These are phyloP conservation scores for Lacerta bilineata DNA, from an alignment of 2,797 vertebrate genomes.

Conservation along the genomic window DNA sequence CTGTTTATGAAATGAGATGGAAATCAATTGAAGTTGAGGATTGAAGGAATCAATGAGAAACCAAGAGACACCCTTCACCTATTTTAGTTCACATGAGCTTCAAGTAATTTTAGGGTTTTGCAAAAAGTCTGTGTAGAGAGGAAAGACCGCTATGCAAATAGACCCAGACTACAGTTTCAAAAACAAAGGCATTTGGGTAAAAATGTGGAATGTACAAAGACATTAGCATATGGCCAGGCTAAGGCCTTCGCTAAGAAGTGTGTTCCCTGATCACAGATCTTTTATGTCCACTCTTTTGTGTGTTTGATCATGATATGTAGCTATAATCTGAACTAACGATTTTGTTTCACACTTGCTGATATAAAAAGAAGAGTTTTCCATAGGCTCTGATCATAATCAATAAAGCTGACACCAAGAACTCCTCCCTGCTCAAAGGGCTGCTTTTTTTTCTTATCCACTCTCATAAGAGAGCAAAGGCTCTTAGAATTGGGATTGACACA, in stretches of 20 bases:
- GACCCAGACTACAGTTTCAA: conserved; percentile 1
- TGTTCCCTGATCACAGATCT: conserved; percentile 54
- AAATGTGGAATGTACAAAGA: neutral
- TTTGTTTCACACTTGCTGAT: conserved; percentile 23
- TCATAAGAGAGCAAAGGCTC: conserved; percentile 50
- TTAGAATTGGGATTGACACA: conserved; percentile 59
- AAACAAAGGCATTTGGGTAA: conserved; percentile 8
- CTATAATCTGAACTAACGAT: conserved; percentile 32
- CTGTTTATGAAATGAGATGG: neutral
- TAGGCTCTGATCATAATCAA: conserved; percentile 27
- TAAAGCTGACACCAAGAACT: conserved; percentile 45
- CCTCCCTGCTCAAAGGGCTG: conserved; percentile 26
- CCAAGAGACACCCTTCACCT: neutral
- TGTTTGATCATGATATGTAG: conserved; percentile 48
- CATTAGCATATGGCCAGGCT: conserved; percentile 28
- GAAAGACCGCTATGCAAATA: neutral
- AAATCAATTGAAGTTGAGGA: neutral
- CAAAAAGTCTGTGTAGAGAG: neutral
- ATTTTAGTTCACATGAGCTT: neutral
- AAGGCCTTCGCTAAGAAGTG: neutral
- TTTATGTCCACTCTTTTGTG: conserved; percentile 44
- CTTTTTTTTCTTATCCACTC: conserved; percentile 53
- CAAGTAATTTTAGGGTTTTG: conserved; percentile 1
- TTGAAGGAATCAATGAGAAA: neutral
- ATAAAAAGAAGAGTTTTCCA: conserved; percentile 41